Base-by-base conservation (phyloP, 1,140 invertebrate genomes). In the Asbolus verrucosus region DNA sequence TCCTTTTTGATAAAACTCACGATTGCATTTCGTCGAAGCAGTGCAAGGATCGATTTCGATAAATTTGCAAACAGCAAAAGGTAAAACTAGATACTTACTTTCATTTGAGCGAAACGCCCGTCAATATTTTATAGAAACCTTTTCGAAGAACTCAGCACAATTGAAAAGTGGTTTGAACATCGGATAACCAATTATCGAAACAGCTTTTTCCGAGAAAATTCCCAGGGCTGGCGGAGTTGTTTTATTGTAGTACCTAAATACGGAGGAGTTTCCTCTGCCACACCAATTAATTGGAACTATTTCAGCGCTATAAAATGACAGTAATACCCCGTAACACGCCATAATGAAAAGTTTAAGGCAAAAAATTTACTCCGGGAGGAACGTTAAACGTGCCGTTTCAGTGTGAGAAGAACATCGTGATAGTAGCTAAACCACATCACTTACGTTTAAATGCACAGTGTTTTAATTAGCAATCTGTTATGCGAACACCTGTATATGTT, bases 141-240 rank as follows among this genome's bases (percentile, higher is more conserved):
- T 11, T 15, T 16, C 46, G 9, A 54, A 31, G 46, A 54, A 30
- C 19, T 4, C 6, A n/a, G 33, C 5, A 36, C 33, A 36, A 36
- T 36, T 6, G 33, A 36, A 54, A 54, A 54, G 19, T 54, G 46
- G 46, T 54, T 18, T 11, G 18, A 14, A 27, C 21, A 16, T 46
- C 41, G 18, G 41, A 46, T 19, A 46, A 46, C 15, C 46, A 54
- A 54, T 54, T 54, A 54, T 54, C 46, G 46, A 54, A 46, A 50
- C 46, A 54, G 18, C 46, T 54, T 8, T 21, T 54, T 21, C 5
- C 5, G 15, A 43, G 13, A 14, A 43, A 43, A 43, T 11, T 27
- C 24, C 24, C 24, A 27, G 24, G 24, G 2, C 33, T 38, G 39
- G 2, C 11, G 39, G 11, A 16, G 16, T 43, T 14, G 39, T 11